phyloP scores from a whole-genome alignment of 2,797 vertebrate species.

The Lepilemur septentrionalis region DNA sequence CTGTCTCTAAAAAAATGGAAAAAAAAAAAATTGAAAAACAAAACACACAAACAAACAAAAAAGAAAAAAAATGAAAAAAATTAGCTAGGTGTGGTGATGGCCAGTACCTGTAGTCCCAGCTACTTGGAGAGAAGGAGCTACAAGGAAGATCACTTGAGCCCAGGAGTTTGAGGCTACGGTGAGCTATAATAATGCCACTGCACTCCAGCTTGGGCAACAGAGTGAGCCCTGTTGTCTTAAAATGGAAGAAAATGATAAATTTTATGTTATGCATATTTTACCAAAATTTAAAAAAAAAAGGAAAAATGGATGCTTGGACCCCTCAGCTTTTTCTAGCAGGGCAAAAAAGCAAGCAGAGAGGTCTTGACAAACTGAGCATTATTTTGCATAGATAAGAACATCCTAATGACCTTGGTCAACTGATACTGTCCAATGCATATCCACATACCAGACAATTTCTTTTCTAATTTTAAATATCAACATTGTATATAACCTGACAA shows the following conservation, averaged over 20 bases:
- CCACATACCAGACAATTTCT: neutral
- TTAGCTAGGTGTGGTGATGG: no score
- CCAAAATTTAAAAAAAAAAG: neutral
- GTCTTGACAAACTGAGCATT: neutral
- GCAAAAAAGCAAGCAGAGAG: neutral
- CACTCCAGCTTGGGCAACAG: no score
- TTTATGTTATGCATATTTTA: neutral
- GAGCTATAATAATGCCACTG: no score
- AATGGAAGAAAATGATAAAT: neutral
- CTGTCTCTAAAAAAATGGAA: neutral
- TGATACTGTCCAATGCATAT: neutral
- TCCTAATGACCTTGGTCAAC: neutral
- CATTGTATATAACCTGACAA: neutral
- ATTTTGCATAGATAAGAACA: neutral
- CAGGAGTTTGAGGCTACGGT: no score
- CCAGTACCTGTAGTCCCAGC: no score
- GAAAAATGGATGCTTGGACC: neutral
- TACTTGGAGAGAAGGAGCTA: no score
- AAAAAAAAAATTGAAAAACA: no score
- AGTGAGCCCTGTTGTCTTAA: no score
- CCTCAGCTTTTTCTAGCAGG: neutral
- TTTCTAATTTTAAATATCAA: neutral
- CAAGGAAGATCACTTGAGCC: no score
- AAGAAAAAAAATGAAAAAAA: no score
- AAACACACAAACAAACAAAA: no score